Evolutionary conservation across 2,113 vertebrate genomes (phyloP).

Genomic region (Helogale parvula): DNA sequence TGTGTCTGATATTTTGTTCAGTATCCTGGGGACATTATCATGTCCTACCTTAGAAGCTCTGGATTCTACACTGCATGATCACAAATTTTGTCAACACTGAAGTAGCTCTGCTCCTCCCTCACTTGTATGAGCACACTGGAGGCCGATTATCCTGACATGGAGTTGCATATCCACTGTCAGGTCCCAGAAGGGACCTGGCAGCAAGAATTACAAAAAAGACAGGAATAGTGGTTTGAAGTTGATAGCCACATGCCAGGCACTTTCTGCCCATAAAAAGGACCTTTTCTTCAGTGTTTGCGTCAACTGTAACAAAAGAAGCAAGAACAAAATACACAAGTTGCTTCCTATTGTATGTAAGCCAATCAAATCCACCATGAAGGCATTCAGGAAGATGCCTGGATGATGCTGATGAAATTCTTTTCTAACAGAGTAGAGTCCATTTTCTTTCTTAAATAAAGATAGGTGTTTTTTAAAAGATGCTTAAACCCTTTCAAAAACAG

Average conservation of each 20-base stretch:
- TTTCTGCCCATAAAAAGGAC: conserved; percentile 83
- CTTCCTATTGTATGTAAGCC: conserved; percentile 70
- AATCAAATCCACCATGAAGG: conserved; percentile 80
- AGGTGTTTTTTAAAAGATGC: conserved; percentile 69
- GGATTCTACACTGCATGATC: conserved; percentile 85
- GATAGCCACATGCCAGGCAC: conserved; percentile 82
- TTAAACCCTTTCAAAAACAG: conserved; percentile 74
- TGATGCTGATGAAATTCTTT: conserved; percentile 67
- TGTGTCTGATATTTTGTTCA: conserved; percentile 78
- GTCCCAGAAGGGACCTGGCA: conserved; percentile 82
- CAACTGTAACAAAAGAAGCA: conserved; percentile 84
- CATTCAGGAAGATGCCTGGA: conserved; percentile 65
- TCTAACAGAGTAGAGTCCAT: conserved; percentile 67
- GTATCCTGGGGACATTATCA: conserved; percentile 77
- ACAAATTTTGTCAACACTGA: conserved; percentile 83
- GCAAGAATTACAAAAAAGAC: conserved; percentile 82
- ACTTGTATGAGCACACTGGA: conserved; percentile 81
- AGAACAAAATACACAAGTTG: conserved; percentile 82
- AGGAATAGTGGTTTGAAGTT: conserved; percentile 83
- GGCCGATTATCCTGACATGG: conserved; percentile 81
- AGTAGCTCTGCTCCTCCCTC: conserved; percentile 83
- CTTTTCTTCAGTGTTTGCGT: conserved; percentile 82
- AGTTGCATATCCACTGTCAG: conserved; percentile 82
- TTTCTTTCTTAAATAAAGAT: conserved; percentile 73
- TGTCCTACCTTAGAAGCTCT: conserved; percentile 84